A percentile compares a stretch with the other conserved stretches of the same genome.
phyloP scores from a whole-genome alignment of 2,888 invertebrate genomes.

The Volucella inflata region DNA sequence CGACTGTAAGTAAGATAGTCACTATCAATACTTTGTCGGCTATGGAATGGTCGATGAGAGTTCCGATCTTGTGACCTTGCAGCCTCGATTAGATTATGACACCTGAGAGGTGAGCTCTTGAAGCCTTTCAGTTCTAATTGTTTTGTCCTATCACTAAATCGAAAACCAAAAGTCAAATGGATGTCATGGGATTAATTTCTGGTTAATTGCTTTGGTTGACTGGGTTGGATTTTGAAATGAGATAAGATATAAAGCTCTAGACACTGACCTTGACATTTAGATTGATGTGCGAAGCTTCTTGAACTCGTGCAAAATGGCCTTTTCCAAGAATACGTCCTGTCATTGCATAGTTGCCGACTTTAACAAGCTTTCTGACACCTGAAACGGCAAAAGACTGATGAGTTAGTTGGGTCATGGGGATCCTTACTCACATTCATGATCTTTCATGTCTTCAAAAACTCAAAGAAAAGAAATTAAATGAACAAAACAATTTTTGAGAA shows the following conservation, averaged over 20 bases:
- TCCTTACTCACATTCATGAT: conserved; percentile 35
- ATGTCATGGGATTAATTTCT: conserved; percentile 3
- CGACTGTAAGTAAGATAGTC: conserved; percentile 22
- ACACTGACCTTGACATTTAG: conserved; percentile 88
- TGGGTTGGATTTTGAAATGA: conserved; percentile 16
- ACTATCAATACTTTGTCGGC: background rate
- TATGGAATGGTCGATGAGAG: conserved; percentile 23
- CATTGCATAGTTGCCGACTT: conserved; percentile 89
- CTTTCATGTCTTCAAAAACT: conserved; percentile 7
- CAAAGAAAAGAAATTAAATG: background rate
- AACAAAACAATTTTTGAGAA: conserved; percentile 11
- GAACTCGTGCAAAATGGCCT: conserved; percentile 90
- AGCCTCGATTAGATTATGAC: conserved; percentile 71
- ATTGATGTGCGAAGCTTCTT: conserved; percentile 88
- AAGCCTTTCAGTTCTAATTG: conserved; percentile 39
- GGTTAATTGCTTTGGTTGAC: conserved; percentile 44
- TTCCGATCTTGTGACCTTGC: conserved; percentile 62
- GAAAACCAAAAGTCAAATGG: background rate
- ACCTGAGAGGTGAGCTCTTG: conserved; percentile 59
- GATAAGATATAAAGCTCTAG: conserved; percentile 30
- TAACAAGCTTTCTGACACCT: conserved; percentile 84
- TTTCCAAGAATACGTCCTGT: conserved; percentile 89
- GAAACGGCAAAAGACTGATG: background rate
- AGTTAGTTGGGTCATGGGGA: background rate
- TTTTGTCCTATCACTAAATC: background rate